Evolutionary conservation across 2,888 invertebrate genomes (phyloP), one percentile per base, ranked within the genome.

Genomic region (Neuroscelio doddi): DNA sequence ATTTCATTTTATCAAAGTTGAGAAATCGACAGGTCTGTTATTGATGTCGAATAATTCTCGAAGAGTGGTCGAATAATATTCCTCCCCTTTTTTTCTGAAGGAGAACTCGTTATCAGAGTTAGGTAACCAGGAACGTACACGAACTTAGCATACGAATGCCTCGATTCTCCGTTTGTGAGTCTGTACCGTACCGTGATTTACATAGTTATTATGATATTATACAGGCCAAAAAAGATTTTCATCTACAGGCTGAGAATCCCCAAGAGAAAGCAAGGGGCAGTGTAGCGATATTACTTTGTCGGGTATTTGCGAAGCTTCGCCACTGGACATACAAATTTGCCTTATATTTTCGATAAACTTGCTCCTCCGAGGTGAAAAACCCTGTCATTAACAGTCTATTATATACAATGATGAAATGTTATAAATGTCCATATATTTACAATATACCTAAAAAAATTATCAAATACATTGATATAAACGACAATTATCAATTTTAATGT

Each of bases 191-290:
- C 56, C 65, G 71, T 74, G 75, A 79, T 80, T 80, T 80, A 80
- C 80, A 80, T 80, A 80, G 78, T 80, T 80, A 80, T 80, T 79
- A 76, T 79, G 73, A 75, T 80, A 80, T 80, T 80, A 80, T 80
- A 72, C 80, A 70, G 67, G 72, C 70, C 71, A 72, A 68, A 77
- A 78, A 78, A 76, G 73, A 78, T 78, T 78, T 74, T 77, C 76
- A 75, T 75, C 74, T 39, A 45, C 45, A 30, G 39, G 45, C 58
- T 41, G 39, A 49, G 58, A 50, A 58, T 50, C 56, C 55, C 32
- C 17, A 5, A n/a, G 64, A 57, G 50, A 50, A 58, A 56, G 47
- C 56, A 56, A 56, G 46, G 47, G 47, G 8, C 47, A 56, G 47
- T 47, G 47, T 56, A 56, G 41, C 56, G 47, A 41, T 56, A 47